Percentiles rank a stretch among this genome's conserved stretches.
Conservation (phyloP, 2,113 vertebrate genomes). For the Callopanchax toddi region DNA sequence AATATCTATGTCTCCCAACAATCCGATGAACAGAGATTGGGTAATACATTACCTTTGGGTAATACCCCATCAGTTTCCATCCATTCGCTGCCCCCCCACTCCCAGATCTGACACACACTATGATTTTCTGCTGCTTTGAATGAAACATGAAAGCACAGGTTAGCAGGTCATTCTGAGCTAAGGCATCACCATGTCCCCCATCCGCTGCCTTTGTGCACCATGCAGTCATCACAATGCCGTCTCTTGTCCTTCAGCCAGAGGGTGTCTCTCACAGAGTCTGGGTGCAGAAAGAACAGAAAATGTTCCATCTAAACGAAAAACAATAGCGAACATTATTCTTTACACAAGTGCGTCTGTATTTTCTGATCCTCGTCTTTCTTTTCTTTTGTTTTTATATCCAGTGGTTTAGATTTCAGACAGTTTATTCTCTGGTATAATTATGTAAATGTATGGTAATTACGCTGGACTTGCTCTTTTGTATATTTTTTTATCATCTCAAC, state of each 20-base stretch:
- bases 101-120: conserved; percentile 34
- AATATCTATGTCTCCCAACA: conserved; percentile 7
- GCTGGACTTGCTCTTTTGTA: not conserved
- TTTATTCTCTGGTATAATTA: not conserved
- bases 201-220: conserved; percentile 16
- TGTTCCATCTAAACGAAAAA: conserved; percentile 8
- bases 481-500: not conserved
- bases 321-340: not conserved
- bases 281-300: conserved; percentile 5
- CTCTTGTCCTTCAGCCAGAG: conserved; percentile 44
- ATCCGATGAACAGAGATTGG: conserved; percentile 17
- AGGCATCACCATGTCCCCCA: not conserved
- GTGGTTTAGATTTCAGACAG: not conserved
- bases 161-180: conserved; percentile 14
- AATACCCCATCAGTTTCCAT: conserved; percentile 3
- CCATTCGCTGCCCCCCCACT: not conserved
- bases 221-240: conserved; percentile 8
- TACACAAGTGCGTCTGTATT: not conserved
- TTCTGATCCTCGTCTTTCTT: not conserved
- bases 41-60: conserved; percentile 33
- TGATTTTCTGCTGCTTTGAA: conserved; percentile 40
- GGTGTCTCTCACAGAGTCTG: conserved; percentile 1
- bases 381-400: not conserved
- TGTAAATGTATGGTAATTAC: conserved; percentile 10
- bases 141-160: conserved; percentile 54